These are phyloP conservation scores for Agonum fuliginosum DNA, from an alignment of 2,888 invertebrate species.

Conservation along the genomic window DNA sequence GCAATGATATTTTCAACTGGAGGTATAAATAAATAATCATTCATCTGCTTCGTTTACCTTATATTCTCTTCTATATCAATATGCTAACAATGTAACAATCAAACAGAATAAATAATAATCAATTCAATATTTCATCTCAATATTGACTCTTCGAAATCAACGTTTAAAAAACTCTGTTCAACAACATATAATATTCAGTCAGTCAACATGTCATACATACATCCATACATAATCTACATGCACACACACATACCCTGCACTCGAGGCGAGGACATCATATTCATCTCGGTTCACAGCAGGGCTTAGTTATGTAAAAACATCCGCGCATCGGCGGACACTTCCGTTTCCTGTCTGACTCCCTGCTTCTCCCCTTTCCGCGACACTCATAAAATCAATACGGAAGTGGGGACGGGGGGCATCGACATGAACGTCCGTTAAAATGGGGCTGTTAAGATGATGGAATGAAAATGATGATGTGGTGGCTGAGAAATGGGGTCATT, in stretches of 20 bases:
- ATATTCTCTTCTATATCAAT: no score
- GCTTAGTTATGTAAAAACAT: constrained; percentile 32
- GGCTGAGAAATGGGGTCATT: no score
- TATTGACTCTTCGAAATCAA: neutral
- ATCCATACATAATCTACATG: no score
- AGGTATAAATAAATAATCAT: no score
- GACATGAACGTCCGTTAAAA: neutral
- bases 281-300: neutral
- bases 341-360: constrained; percentile 15
- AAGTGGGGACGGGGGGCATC: neutral
- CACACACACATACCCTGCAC: no score
- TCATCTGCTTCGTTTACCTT: no score
- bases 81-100: no score
- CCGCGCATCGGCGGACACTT: constrained; percentile 23
- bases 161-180: neutral
- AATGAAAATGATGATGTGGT: no score
- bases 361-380: no score
- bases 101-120: neutral
- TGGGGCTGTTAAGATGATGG: no score
- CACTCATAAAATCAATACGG: constrained; percentile 1
- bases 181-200: constrained; percentile 20
- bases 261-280: constrained; percentile 7
- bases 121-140: neutral
- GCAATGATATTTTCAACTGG: no score
- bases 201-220: constrained; percentile 32